Evolutionary conservation across 2,113 vertebrate genomes (phyloP).

Genomic region (Oxyruncus cristatus): DNA sequence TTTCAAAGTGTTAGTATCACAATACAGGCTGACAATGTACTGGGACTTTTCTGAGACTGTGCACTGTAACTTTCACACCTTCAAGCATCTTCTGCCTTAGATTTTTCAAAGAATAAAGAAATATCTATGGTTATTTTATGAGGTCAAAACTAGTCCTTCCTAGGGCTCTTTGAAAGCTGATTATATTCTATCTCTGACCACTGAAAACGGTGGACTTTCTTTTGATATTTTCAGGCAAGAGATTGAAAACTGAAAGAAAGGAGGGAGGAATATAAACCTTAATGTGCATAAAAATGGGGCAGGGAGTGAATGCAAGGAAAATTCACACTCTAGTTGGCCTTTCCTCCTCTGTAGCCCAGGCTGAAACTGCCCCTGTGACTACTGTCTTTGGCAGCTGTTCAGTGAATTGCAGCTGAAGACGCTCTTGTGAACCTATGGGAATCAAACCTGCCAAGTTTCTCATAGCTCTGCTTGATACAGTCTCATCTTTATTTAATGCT

Average conservation of each 20-base stretch:
- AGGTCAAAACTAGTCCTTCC: neutral
- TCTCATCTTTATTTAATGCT: constrained; percentile 38
- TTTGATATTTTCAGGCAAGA: neutral
- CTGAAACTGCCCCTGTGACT: neutral
- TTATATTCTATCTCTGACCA: neutral
- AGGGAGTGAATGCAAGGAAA: neutral
- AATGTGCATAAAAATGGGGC: neutral
- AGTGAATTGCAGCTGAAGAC: neutral
- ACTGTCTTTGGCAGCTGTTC: neutral
- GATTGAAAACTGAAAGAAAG: neutral
- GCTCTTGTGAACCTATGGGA: neutral
- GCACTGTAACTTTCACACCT: neutral
- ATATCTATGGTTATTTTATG: neutral
- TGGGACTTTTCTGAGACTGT: neutral
- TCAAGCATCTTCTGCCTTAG: neutral
- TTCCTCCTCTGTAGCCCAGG: neutral
- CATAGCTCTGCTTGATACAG: neutral
- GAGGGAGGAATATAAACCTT: neutral
- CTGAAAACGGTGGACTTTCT: neutral
- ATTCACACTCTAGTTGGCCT: neutral
- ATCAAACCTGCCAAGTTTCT: constrained; percentile 19
- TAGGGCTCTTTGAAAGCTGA: neutral
- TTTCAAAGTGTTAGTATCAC: neutral
- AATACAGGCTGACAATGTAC: neutral
- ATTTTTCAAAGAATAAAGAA: neutral